A percentile compares a stretch with the other conserved stretches of the same genome.
Evolutionary conservation across 2,797 vertebrate genomes (phyloP).

Genomic region (Lindbergichthys nudifrons): DNA sequence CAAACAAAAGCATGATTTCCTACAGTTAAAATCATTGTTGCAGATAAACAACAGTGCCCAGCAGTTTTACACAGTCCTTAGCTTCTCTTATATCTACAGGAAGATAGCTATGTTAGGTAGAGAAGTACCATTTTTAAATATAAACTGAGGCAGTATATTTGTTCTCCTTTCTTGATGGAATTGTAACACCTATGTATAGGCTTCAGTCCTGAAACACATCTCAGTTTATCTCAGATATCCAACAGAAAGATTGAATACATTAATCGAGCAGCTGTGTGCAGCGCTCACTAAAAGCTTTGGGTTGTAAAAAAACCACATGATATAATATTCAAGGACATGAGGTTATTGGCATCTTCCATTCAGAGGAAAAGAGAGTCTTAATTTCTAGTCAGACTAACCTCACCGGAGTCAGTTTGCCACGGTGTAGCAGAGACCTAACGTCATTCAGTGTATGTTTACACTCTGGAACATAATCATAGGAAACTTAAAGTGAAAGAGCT

Average conservation of each 20-base stretch:
- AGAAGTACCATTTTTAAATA: not conserved
- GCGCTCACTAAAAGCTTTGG: slow-evolving; percentile 62
- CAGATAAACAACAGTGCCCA: not conserved
- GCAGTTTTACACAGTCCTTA: not conserved
- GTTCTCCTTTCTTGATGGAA: slow-evolving; percentile 15
- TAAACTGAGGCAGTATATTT: not conserved
- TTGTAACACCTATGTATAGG: slow-evolving; percentile 37
- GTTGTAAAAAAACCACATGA: slow-evolving; percentile 52
- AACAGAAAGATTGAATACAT: slow-evolving; percentile 67
- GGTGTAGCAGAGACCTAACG: slow-evolving; percentile 25
- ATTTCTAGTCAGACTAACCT: slow-evolving; percentile 62
- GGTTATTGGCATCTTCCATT: slow-evolving; percentile 56
- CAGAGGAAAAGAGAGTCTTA: slow-evolving; percentile 17
- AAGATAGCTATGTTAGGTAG: not conserved
- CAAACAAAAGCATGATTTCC: slow-evolving; percentile 4
- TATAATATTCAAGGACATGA: slow-evolving; percentile 58
- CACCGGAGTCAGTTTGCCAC: slow-evolving; percentile 28
- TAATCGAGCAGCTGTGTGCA: slow-evolving; percentile 57
- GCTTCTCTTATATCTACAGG: not conserved
- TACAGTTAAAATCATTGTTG: not conserved
- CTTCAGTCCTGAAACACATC: slow-evolving; percentile 24
- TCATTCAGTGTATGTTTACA: slow-evolving; percentile 53
- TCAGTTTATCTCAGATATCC: slow-evolving; percentile 71
- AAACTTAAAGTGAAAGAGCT: slow-evolving; percentile 40
- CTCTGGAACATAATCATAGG: slow-evolving; percentile 50